These are phyloP conservation scores for Unio pictorum DNA, from an alignment of 2,888 invertebrate species.

Conservation along the genomic window DNA sequence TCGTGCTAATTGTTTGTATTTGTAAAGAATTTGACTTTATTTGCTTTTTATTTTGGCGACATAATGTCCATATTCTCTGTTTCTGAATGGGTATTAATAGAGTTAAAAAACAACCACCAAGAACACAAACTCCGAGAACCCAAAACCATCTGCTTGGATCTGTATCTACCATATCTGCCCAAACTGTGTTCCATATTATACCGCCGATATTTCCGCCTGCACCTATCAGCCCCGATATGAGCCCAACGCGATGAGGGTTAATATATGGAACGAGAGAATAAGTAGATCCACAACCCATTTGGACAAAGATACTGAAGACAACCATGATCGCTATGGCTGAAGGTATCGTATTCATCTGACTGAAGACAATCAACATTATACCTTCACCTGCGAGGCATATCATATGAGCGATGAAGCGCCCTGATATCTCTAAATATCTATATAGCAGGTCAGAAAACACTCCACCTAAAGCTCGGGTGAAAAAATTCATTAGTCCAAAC, in stretches of 20 bases:
- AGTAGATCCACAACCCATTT: conserved; percentile 25
- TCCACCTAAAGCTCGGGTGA: no score
- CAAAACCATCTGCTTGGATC: conserved; percentile 25
- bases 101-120: conserved; percentile 13
- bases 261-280: conserved; percentile 4
- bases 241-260: conserved; percentile 15
- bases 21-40: no score
- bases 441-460: no score
- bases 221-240: conserved; percentile 26
- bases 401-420: no score
- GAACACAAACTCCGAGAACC: conserved; percentile 17
- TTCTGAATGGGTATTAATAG: conserved; percentile 11
- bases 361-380: conserved; percentile 26
- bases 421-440: no score
- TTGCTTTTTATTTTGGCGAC: no score
- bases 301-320: conserved; percentile 14
- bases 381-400: no score
- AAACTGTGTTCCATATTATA: conserved; percentile 24
- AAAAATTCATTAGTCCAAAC: no score
- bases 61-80: conserved; percentile 8
- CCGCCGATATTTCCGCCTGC: conserved; percentile 27
- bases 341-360: conserved; percentile 9
- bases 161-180: conserved; percentile 17
- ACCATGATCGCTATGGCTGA: conserved; percentile 17
- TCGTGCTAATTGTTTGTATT: no score